Percentiles rank a stretch among this genome's conserved stretches.
Evolutionary conservation across 1,140 invertebrate species (phyloP).

Genomic region (Brachionus paranguensis): DNA sequence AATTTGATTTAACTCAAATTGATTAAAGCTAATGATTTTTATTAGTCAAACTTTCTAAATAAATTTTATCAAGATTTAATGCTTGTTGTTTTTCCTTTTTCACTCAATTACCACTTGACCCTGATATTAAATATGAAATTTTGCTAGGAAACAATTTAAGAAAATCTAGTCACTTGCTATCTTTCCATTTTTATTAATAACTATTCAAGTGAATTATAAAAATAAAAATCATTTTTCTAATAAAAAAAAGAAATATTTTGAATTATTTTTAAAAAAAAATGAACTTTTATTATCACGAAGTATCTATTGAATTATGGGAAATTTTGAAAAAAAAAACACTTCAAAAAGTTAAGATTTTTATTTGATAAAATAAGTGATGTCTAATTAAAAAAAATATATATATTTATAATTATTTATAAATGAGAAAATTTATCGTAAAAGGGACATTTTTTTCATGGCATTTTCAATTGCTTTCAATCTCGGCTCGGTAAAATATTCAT

Average conservation of each 20-base stretch:
- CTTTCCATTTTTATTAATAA: neutral
- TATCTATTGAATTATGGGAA: neutral
- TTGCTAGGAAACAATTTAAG: neutral
- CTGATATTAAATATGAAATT: neutral
- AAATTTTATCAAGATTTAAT: neutral
- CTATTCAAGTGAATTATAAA: neutral
- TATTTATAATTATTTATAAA: neutral
- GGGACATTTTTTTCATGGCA: constrained; percentile 33
- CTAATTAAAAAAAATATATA: too few species aligned
- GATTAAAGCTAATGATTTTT: neutral
- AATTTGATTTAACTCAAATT: neutral
- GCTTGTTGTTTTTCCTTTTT: neutral
- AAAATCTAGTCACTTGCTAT: neutral
- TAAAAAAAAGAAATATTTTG: neutral
- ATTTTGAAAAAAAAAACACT: neutral
- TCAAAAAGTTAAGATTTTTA: neutral
- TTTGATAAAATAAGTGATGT: neutral
- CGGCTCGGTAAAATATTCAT: constrained; percentile 14
- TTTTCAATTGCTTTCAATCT: constrained; percentile 38
- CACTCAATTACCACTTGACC: constrained; percentile 7
- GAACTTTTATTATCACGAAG: neutral
- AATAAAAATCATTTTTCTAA: neutral
- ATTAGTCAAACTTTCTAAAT: neutral
- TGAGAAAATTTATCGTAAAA: neutral
- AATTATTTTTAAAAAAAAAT: neutral